Base-by-base conservation (phyloP, 2,113 vertebrate species). In the Laticauda laticaudata region DNA sequence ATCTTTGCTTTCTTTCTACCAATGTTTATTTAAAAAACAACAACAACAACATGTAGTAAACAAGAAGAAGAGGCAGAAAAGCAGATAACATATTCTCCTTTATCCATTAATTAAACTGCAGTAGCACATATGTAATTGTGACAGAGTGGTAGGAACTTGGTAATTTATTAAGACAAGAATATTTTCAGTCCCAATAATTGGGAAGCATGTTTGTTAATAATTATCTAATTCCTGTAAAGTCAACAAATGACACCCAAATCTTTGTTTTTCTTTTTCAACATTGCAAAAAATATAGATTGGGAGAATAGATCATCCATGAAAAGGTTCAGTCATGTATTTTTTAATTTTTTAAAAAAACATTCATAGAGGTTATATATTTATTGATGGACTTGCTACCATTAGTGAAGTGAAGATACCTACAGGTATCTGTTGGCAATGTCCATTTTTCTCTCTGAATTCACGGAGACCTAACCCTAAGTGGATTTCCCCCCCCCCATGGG, bases 171-270 rank as follows among this genome's bases (percentile, higher is more conserved):
- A 87, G 56, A 87, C 91, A 87, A 92, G 43, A 85, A 87, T 87
- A 86, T 64, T 92, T 92, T 87, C 56, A 15, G 56, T 57, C 23
- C 85, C 18, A n/a, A 56, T 92, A 92, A 92, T 87, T 92, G 85
- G 86, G 45, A 92, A 51, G 20, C 43, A 87, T 86, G 85, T 92
- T 64, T 11, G 26, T 92, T 92, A 92, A 64, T 92, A 53, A 92
- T 92, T 29, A 92, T 92, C 56, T 92, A 92, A 92, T 92, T 92
- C 56, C 56, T 45, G 87, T 64, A 92, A 61, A 92, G 85, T 92
- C 85, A 64, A 87, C 91, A 87, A 87, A 92, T 87, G 43, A 87
- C 39, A 21, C 56, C 91, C 29, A 21, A 51, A 56, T 34, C 21
- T 48, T 87, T 48, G 24, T 86, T 91, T 86, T 59, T 45, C 39